A percentile compares a stretch with the other conserved stretches of the same genome.
phyloP scores from a whole-genome alignment of 2,113 vertebrate genomes.

The Dendropsophus ebraccatus region DNA sequence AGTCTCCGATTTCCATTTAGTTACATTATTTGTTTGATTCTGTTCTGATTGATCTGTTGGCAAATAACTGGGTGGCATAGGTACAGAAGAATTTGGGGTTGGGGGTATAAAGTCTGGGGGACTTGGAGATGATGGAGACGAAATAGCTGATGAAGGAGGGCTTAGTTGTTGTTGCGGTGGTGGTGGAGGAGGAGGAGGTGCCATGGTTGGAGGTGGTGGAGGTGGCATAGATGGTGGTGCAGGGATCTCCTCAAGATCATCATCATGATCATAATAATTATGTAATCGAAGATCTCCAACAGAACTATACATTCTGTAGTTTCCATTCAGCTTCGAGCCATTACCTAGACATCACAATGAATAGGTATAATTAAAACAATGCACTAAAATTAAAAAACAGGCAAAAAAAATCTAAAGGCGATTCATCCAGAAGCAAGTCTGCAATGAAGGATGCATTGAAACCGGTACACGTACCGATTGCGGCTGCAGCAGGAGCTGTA shows the following conservation, averaged over 20 bases:
- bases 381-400: background rate
- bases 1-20: constrained; percentile 73
- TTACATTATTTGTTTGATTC: constrained; percentile 54
- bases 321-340: constrained; percentile 72
- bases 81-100: constrained; percentile 33
- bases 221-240: constrained; percentile 80
- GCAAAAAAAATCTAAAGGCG: background rate
- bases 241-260: constrained; percentile 73
- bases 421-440: background rate
- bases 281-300: constrained; percentile 73
- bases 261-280: constrained; percentile 63
- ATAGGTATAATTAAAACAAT: background rate
- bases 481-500: no score
- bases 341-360: constrained; percentile 69
- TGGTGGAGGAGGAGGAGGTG: constrained; percentile 63
- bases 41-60: constrained; percentile 55
- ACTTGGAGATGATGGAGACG: constrained; percentile 64
- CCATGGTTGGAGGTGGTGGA: constrained; percentile 70
- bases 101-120: constrained; percentile 64
- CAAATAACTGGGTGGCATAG: constrained; percentile 53
- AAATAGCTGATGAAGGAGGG: constrained; percentile 69
- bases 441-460: no score
- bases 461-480: no score
- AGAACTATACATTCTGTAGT: constrained; percentile 75
- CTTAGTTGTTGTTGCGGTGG: constrained; percentile 62